phyloP scores from a whole-genome alignment of 2,888 invertebrate species.

The Lottia scabra region DNA sequence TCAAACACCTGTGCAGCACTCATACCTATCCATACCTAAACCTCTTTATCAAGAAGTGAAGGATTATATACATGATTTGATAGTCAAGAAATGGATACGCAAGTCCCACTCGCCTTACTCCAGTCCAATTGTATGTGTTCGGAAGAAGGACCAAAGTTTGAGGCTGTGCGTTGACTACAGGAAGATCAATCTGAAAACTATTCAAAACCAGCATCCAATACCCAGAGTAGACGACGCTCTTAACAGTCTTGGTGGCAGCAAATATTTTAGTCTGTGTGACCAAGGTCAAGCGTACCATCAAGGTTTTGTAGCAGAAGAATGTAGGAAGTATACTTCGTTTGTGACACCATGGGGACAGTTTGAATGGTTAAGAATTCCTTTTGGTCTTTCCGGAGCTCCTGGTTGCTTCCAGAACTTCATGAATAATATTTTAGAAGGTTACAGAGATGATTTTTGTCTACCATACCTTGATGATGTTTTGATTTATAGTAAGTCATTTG shows the following conservation, averaged over 20 bases:
- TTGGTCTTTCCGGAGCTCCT: conserved; percentile 28
- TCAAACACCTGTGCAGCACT: conserved; percentile 25
- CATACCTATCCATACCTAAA: conserved; percentile 30
- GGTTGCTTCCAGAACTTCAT: conserved; percentile 26
- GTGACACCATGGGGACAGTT: conserved; percentile 25
- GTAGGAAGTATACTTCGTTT: conserved; percentile 28
- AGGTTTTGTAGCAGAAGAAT: conserved; percentile 22
- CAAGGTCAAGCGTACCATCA: conserved; percentile 30
- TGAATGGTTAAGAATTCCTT: conserved; percentile 28
- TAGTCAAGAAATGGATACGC: conserved; percentile 28
- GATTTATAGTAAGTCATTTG: conserved; percentile 16
- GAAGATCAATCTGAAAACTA: conserved; percentile 21
- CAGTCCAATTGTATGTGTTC: conserved; percentile 24
- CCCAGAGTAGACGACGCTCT: conserved; percentile 28
- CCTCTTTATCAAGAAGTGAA: conserved; percentile 39
- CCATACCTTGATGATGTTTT: conserved; percentile 33
- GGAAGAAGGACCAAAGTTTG: conserved; percentile 17
- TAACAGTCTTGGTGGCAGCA: conserved; percentile 20
- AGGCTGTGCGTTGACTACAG: conserved; percentile 31
- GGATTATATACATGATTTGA: conserved; percentile 31
- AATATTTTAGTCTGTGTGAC: conserved; percentile 26
- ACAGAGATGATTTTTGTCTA: conserved; percentile 20
- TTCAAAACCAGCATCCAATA: conserved; percentile 23
- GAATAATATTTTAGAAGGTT: conserved; percentile 17
- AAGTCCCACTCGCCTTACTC: conserved; percentile 27